A percentile compares a stretch with the other conserved stretches of the same genome.
Conservation (phyloP, 1,140 invertebrate genomes). For the Brachionus rotundiformis region DNA sequence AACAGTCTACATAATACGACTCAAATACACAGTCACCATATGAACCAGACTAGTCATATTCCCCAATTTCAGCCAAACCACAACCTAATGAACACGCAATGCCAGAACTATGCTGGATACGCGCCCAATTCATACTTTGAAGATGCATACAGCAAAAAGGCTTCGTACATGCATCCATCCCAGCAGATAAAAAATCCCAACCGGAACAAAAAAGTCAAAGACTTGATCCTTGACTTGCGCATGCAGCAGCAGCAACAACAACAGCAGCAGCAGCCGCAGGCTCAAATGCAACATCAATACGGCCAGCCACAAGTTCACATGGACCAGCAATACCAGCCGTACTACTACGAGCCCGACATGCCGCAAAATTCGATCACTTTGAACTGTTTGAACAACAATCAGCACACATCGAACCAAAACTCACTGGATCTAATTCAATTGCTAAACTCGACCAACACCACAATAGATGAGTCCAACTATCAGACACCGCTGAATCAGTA, state of each 20-base stretch:
- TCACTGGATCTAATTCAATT: conserved; percentile 38
- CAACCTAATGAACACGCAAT: conserved; percentile 23
- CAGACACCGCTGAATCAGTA: not conserved
- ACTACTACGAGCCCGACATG: conserved; percentile 27
- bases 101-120: conserved; percentile 15
- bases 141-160: not conserved
- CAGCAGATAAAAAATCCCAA: conserved; percentile 35
- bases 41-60: not conserved
- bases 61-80: conserved; percentile 22
- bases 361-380: conserved; percentile 10
- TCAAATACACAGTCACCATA: conserved; percentile 4
- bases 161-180: not conserved
- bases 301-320: conserved; percentile 37
- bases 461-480: not conserved
- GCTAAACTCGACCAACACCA: conserved; percentile 29
- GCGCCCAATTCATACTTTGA: not conserved
- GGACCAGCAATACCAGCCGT: not conserved
- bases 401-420: conserved; percentile 19
- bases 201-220: conserved; percentile 51
- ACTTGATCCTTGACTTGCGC: conserved; percentile 38
- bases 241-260: conserved; percentile 46
- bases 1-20: not conserved
- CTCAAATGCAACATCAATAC: not conserved
- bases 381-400: conserved; percentile 12
- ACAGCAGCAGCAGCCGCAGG: conserved; percentile 3